phyloP scores from a whole-genome alignment of 2,888 invertebrate genomes.

The Apamea sordens region DNA sequence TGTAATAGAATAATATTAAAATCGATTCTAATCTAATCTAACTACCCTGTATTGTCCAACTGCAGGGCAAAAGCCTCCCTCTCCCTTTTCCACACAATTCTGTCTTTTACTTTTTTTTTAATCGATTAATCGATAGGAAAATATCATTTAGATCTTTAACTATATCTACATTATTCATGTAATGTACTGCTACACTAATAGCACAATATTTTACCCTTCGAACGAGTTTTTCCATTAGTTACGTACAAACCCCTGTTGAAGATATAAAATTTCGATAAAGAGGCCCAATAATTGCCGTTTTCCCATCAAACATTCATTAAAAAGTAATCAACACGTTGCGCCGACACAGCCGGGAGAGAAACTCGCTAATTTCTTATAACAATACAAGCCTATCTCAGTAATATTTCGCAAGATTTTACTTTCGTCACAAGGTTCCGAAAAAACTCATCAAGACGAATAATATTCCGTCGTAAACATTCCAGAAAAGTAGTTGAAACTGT shows the following conservation, averaged over 20 bases:
- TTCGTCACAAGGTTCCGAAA: constrained; percentile 1
- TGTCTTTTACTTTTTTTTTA: too few relatives aligned
- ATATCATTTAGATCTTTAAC: background rate
- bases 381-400: constrained; percentile 45
- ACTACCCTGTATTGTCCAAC: too few relatives aligned
- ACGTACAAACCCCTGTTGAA: constrained; percentile 37
- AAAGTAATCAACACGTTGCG: constrained; percentile 75
- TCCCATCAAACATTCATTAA: constrained; percentile 79
- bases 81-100: too few relatives aligned
- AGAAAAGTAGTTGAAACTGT: constrained; percentile 10
- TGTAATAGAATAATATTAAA: too few relatives aligned
- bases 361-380: constrained; percentile 64
- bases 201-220: background rate
- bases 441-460: constrained; percentile 7
- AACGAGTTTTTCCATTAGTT: constrained; percentile 38
- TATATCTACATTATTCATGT: background rate
- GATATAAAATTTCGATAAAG: constrained; percentile 58
- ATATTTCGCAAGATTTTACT: constrained; percentile 26
- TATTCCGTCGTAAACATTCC: background rate
- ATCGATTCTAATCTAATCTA: too few relatives aligned
- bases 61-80: too few relatives aligned
- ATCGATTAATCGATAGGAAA: background rate
- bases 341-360: constrained; percentile 45
- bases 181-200: background rate
- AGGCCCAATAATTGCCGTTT: constrained; percentile 68